Base-by-base conservation (phyloP, 2,888 invertebrate genomes). In the Morpho helenor region DNA sequence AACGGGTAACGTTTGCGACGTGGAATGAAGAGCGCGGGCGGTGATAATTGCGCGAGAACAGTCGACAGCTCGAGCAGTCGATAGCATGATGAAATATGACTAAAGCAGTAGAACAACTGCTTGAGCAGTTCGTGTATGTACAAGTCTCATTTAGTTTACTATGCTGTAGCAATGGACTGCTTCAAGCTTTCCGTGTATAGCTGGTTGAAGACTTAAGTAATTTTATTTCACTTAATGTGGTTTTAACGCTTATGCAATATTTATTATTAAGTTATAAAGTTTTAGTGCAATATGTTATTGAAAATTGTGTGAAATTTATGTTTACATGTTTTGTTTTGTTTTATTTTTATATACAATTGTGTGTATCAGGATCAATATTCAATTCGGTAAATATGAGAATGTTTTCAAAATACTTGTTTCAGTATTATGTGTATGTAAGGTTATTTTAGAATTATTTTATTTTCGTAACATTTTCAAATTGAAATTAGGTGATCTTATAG, bases 221-320 rank as follows among this genome's bases (percentile, higher is more conserved):
- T 80, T 70, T 84, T 80, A 82, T 74, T 81, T 81, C 76, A 82
- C 75, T 71, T 76, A 77, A 81, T 75, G 81, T 85, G 80, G 83
- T 82, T 71, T 71, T 83, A 83, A 86, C 82, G 87, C 85, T 85
- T 85, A 85, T 77, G 84, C 84, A 87, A 88, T 89, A 88, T 89
- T 88, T 88, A 89, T 89, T 87, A 80, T 82, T 89, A 86, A 89
- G 86, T 87, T 88, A 84, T 84, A 71, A 85, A 79, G 80, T 71
- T 86, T 83, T 84, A 88, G 89, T 89, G 89, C 89, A 90, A 89
- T 89, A 87, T 84, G 84, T 86, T 85, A 87, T 86, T 85, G 79
- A 84, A 84, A 87, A 83, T 81, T 82, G 82, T 84, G 85, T 84
- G 80, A 82, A 87, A 86, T 82, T 82, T 85, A 84, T 82, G 84